Evolutionary conservation across 1,140 invertebrate species (phyloP).

Genomic region (Drosophila triauraria): DNA sequence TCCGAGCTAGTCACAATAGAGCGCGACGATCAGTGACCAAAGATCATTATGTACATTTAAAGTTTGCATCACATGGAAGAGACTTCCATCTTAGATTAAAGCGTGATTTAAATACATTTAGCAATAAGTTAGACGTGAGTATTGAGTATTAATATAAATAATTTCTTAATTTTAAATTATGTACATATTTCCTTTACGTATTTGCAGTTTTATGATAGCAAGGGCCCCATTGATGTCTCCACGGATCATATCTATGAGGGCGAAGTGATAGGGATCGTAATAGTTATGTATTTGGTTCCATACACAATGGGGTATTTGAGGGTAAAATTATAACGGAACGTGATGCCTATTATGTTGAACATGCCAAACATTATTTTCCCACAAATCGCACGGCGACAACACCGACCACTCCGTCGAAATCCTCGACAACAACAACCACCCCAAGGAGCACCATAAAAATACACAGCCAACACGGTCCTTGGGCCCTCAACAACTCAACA

Average conservation of each 20-base stretch:
- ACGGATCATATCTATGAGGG: conserved; percentile 96
- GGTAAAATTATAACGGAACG: conserved; percentile 95
- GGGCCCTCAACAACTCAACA: conserved; percentile 46
- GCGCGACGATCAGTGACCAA: conserved; percentile 89
- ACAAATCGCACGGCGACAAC: conserved; percentile 86
- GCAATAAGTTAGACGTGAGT: conserved; percentile 90
- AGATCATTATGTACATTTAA: conserved; percentile 89
- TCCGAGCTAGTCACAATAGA: conserved; percentile 87
- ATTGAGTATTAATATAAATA: background rate
- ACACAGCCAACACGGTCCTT: conserved; percentile 39
- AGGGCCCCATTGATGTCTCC: conserved; percentile 89
- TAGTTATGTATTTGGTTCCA: conserved; percentile 95
- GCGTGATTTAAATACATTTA: conserved; percentile 93
- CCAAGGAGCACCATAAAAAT: conserved; percentile 47
- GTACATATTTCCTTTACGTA: background rate
- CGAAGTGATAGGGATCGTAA: conserved; percentile 92
- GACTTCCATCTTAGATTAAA: conserved; percentile 93
- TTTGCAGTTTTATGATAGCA: conserved; percentile 85
- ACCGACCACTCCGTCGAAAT: conserved; percentile 41
- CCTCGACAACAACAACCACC: conserved; percentile 63
- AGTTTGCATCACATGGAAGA: conserved; percentile 92
- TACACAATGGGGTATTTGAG: conserved; percentile 96
- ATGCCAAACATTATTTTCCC: conserved; percentile 94
- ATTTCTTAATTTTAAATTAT: background rate
- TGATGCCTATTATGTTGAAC: conserved; percentile 95